Percentiles rank a stretch among this genome's conserved stretches.
Evolutionary conservation across 2,797 vertebrate species (phyloP).

Genomic region (Menidia menidia): DNA sequence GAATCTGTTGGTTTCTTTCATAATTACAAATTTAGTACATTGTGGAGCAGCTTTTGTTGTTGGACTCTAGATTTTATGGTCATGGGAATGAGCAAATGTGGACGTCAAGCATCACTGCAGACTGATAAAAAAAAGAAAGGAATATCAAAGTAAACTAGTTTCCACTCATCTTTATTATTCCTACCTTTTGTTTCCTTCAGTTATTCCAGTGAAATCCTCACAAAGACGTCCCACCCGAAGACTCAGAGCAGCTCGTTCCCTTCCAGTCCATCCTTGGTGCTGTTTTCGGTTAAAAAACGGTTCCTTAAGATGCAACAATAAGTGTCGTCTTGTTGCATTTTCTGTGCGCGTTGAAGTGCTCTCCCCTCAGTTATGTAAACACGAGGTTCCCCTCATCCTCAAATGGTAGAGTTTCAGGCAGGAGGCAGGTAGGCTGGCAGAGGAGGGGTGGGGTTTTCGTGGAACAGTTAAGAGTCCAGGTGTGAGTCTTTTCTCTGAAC

Average conservation of each 20-base stretch:
- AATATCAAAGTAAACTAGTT: background rate
- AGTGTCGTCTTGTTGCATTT: constrained; percentile 16
- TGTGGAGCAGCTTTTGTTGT: background rate
- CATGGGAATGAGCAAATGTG: background rate
- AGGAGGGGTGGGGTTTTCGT: constrained; percentile 31
- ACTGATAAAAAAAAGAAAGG: background rate
- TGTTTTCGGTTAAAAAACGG: background rate
- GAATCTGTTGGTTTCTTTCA: background rate
- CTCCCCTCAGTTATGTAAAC: constrained; percentile 17
- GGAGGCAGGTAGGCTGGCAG: constrained; percentile 27
- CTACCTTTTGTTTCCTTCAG: constrained; percentile 56
- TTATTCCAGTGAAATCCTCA: constrained; percentile 42
- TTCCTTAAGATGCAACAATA: constrained; percentile 1
- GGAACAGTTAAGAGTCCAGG: constrained; percentile 34
- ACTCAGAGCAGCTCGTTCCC: constrained; percentile 25
- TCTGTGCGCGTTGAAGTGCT: constrained; percentile 10
- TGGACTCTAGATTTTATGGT: background rate
- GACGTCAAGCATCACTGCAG: background rate
- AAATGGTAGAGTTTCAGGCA: constrained; percentile 2
- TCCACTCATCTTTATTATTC: constrained; percentile 3
- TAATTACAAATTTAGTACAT: background rate
- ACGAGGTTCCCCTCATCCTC: constrained; percentile 39
- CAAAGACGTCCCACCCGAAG: constrained; percentile 34
- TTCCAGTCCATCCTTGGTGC: constrained; percentile 30
- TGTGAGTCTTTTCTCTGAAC: constrained; percentile 17